These are phyloP conservation scores for Eugnorisma glareosa DNA, from an alignment of 2,888 invertebrate genomes.

Conservation along the genomic window DNA sequence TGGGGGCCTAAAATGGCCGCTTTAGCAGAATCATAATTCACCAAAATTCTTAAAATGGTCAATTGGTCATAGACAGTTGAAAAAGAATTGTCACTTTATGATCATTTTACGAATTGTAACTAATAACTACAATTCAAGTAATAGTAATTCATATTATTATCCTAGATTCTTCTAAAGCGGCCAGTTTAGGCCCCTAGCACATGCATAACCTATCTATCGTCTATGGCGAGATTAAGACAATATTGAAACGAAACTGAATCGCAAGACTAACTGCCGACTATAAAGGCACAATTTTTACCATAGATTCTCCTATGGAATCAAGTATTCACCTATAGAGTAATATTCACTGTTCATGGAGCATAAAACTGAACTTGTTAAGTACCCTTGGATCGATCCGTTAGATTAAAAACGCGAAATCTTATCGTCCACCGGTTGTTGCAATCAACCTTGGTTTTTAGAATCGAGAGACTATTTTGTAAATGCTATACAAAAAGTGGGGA, in stretches of 20 bases:
- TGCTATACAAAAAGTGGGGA: conserved; percentile 30
- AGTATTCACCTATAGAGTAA: conserved; percentile 2
- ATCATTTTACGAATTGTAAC: background rate
- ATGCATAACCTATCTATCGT: background rate
- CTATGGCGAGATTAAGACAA: background rate
- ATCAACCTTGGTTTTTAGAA: conserved; percentile 72
- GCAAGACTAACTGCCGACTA: background rate
- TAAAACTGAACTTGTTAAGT: conserved; percentile 61
- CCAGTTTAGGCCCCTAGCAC: background rate
- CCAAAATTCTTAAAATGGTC: no score
- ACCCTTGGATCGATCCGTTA: conserved; percentile 76
- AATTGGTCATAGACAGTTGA: background rate
- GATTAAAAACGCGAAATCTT: conserved; percentile 77
- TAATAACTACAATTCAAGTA: no score
- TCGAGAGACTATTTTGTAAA: conserved; percentile 47
- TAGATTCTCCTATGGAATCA: background rate
- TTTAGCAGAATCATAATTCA: background rate
- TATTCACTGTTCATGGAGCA: conserved; percentile 25
- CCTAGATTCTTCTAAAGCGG: no score
- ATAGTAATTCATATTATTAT: background rate
- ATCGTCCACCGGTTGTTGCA: conserved; percentile 68
- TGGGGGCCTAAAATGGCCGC: background rate
- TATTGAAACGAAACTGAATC: background rate
- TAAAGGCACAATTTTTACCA: background rate
- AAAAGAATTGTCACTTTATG: no score